phyloP scores from a whole-genome alignment of 2,888 invertebrate species.

The Nymphalis c-album region DNA sequence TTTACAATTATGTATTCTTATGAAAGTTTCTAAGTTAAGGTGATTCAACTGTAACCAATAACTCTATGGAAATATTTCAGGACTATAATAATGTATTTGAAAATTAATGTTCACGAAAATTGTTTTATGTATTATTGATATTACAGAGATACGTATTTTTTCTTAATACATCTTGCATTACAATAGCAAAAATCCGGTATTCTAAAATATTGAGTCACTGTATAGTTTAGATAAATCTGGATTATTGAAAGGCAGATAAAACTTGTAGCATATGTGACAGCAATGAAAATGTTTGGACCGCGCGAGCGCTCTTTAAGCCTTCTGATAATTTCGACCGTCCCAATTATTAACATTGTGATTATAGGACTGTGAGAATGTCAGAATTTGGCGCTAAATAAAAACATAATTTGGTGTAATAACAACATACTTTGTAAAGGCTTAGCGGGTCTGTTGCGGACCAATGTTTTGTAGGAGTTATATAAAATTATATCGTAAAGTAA shows the following conservation, averaged over 20 bases:
- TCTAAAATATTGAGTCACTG: background rate
- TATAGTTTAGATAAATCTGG: constrained; percentile 25
- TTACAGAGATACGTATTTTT: too few relatives aligned
- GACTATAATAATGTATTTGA: too few relatives aligned
- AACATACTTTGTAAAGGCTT: background rate
- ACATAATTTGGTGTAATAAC: constrained; percentile 5
- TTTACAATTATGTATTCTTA: background rate
- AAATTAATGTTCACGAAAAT: too few relatives aligned
- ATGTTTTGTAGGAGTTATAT: background rate
- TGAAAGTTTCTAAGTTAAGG: too few relatives aligned
- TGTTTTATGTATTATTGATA: too few relatives aligned
- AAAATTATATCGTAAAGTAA: too few relatives aligned
- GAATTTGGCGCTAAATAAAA: background rate
- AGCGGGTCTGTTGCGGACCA: background rate
- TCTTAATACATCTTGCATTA: too few relatives aligned
- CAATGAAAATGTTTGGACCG: constrained; percentile 16
- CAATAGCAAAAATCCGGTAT: too few relatives aligned
- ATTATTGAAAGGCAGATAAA: constrained; percentile 20
- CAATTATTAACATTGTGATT: constrained; percentile 4
- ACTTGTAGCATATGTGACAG: constrained; percentile 14
- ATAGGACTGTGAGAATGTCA: background rate
- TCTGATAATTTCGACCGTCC: background rate
- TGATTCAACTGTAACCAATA: too few relatives aligned
- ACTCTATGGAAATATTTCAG: too few relatives aligned
- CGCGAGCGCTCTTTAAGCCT: background rate